Evolutionary conservation across 2,888 invertebrate genomes (phyloP), one percentile per base, ranked within the genome.

Genomic region (Tinea semifulvella): DNA sequence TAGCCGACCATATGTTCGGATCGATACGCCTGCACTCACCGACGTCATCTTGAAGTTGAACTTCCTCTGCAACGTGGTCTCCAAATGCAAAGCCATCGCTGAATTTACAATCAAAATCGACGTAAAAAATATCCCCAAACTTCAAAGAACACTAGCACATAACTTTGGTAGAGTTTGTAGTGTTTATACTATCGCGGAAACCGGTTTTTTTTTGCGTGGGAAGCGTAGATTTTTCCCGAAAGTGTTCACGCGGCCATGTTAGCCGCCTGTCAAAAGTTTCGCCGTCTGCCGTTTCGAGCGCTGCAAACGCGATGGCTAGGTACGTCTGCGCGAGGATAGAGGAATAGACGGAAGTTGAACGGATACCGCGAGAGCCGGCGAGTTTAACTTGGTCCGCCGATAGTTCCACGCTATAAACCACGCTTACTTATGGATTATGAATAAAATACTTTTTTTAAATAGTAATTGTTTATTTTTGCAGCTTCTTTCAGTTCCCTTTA

Each of bases 21-120:
- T 79, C 77, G 79, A 76, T 79, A 73, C 58, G 61, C 61, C 64
- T 77, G 75, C 77, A 80, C 80, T 79, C 64, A 80, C 80, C 80
- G 77, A 74, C 65, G 70, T 77, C 75, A 80, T 73, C 70, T 79
- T 79, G 77, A 77, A 80, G 70, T 76, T 79, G 54, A 80, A 65
- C 72, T 79, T 79, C 53, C 80, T 74, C 68, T 80, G 80, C 75
- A 77, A 64, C 65, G 77, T 69, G 48, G 80, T 80, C 67, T 79
- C 80, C 62, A 80, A 66, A 53, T 80, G 80, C 46, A 80, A 70
- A 58, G 80, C 79, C 80, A 80, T 77, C 59, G 52, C 49, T 49
- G 7, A n/a, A 40, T 17, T 20, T 22, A 22, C 13, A 10, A 40
- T 22, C 20, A 20, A 14, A 18, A n/a, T 11, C 16, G n/a, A 7